Percentiles rank a stretch among this genome's conserved stretches.
Conservation (phyloP, 2,113 vertebrate genomes). For the Muntiacus muntjak region DNA sequence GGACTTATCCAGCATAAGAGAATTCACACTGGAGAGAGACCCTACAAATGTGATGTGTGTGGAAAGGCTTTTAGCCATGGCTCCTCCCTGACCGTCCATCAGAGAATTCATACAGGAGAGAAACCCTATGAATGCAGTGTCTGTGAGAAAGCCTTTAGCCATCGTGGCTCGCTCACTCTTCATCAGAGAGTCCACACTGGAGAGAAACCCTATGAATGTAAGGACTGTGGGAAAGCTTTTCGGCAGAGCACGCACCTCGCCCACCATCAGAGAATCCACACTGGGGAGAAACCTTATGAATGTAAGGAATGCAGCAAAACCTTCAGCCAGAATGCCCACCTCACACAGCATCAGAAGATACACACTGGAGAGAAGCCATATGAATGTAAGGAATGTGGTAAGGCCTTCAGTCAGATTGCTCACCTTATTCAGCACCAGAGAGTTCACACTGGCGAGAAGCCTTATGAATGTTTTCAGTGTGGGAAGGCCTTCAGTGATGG, state of each 20-base stretch:
- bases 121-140: conserved; percentile 45
- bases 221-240: conserved; percentile 69
- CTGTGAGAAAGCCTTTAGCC: conserved; percentile 64
- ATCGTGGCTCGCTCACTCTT: conserved; percentile 29
- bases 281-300: conserved; percentile 55
- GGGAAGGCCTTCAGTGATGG: conserved; percentile 71
- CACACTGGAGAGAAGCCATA: conserved; percentile 58
- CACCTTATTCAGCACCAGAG: conserved; percentile 61
- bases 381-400: conserved; percentile 53
- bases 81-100: conserved; percentile 34
- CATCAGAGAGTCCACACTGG: conserved; percentile 63
- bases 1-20: conserved; percentile 42
- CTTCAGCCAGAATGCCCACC: conserved; percentile 60
- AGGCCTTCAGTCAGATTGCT: conserved; percentile 59
- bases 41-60: conserved; percentile 36
- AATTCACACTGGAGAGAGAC: conserved; percentile 58
- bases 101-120: conserved; percentile 56
- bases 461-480: conserved; percentile 53
- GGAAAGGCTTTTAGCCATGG: conserved; percentile 21
- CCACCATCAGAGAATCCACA: conserved; percentile 56
- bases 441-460: conserved; percentile 59
- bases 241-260: conserved; percentile 56
- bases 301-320: conserved; percentile 56
- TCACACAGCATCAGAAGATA: conserved; percentile 58
- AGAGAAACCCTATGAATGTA: conserved; percentile 63